Evolutionary conservation across 2,888 invertebrate species (phyloP).

Genomic region (Drosophila anomelani): DNA sequence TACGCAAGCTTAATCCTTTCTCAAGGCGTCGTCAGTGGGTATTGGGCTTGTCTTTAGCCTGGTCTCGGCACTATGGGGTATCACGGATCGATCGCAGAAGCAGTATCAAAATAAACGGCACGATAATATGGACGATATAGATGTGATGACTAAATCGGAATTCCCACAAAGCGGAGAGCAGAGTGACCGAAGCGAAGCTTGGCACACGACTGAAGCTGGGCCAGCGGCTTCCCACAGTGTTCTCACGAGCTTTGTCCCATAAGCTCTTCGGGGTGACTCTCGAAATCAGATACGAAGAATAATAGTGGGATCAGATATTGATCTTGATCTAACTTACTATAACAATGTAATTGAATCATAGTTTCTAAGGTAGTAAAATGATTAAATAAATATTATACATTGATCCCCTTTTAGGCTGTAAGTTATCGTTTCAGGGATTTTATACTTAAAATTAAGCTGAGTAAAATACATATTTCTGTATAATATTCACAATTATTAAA

Average conservation of each 20-base stretch:
- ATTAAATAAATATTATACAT: too few species aligned
- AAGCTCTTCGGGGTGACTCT: slow-evolving; percentile 41
- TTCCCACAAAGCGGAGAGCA: slow-evolving; percentile 30
- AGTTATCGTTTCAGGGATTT: too few species aligned
- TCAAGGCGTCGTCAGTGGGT: slow-evolving; percentile 55
- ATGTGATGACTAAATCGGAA: slow-evolving; percentile 49
- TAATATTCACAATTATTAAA: background rate
- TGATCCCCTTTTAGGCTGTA: too few species aligned
- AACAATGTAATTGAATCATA: background rate
- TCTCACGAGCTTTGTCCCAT: slow-evolving; percentile 50
- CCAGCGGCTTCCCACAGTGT: background rate
- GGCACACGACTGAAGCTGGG: slow-evolving; percentile 28
- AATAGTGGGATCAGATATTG: slow-evolving; percentile 5
- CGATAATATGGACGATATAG: slow-evolving; percentile 23
- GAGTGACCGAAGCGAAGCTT: slow-evolving; percentile 56
- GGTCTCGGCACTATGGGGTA: slow-evolving; percentile 6
- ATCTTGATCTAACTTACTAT: background rate
- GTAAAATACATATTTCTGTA: background rate
- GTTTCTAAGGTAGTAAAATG: background rate
- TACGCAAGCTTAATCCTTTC: slow-evolving; percentile 34
- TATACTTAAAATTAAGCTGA: too few species aligned
- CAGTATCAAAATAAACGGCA: slow-evolving; percentile 45
- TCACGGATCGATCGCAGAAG: slow-evolving; percentile 12
- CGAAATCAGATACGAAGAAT: slow-evolving; percentile 6
- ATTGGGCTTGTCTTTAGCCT: background rate